Percentiles rank a stretch among this genome's conserved stretches.
Conservation (phyloP, 2,797 vertebrate species). For the Neomorphus geoffroyi region DNA sequence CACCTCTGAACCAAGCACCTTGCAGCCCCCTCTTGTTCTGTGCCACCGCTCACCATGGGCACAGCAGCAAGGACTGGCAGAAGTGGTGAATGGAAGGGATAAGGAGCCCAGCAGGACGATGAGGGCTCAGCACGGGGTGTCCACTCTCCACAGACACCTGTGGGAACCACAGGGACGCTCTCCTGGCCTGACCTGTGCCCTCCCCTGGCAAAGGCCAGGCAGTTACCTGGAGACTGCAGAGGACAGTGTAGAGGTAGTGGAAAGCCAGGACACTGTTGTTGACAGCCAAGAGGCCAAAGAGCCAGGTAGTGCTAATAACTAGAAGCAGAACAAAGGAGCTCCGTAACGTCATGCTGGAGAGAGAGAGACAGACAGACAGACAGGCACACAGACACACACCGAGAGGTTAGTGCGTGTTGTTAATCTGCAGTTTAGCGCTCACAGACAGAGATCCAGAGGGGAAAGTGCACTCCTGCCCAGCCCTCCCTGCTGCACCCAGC, state of each 20-base stretch:
- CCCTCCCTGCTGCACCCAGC: neutral
- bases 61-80: neutral
- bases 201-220: neutral
- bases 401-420: conserved; percentile 43
- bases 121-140: neutral
- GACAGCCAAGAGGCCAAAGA: conserved; percentile 96
- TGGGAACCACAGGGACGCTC: neutral
- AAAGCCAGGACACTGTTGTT: conserved; percentile 98
- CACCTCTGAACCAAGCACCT: neutral
- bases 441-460: conserved; percentile 39
- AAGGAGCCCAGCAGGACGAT: neutral
- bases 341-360: conserved; percentile 87
- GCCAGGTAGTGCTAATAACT: conserved; percentile 93
- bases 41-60: neutral
- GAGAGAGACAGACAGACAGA: conserved; percentile 58
- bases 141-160: neutral
- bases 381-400: conserved; percentile 53
- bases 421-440: conserved; percentile 34
- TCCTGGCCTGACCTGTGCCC: neutral
- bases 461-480: neutral
- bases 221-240: conserved; percentile 93
- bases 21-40: neutral
- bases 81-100: neutral
- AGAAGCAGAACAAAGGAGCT: conserved; percentile 94
- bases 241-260: conserved; percentile 95